These are phyloP conservation scores for Trachelus iudaicus DNA, from an alignment of 2,888 invertebrate genomes.

Conservation along the genomic window DNA sequence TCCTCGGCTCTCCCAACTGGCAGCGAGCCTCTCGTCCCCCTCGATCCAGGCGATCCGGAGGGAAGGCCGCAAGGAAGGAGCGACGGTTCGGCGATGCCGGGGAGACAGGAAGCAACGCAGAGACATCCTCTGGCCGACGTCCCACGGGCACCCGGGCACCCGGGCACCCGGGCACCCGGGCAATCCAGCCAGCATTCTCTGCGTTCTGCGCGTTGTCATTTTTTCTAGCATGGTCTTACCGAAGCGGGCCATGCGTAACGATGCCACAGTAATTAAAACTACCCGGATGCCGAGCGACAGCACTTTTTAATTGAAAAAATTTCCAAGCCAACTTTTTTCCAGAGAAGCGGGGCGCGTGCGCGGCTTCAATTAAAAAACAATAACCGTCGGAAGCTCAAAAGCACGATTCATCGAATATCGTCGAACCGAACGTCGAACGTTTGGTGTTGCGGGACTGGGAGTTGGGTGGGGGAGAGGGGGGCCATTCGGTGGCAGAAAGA, in stretches of 20 bases:
- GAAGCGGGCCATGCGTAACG: constrained; percentile 54
- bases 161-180: neutral
- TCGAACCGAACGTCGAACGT: constrained; percentile 12
- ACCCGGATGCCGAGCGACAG: constrained; percentile 39
- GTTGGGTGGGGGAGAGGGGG: neutral
- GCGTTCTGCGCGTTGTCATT: constrained; percentile 27
- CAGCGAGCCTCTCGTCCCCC: too few relatives aligned
- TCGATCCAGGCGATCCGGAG: too few relatives aligned
- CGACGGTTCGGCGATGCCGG: too few relatives aligned
- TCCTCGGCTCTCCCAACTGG: neutral
- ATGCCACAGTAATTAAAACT: constrained; percentile 62
- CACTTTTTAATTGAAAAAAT: constrained; percentile 62
- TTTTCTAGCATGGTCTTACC: constrained; percentile 42
- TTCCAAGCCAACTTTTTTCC: constrained; percentile 53
- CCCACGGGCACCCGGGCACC: neutral
- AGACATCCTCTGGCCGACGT: neutral
- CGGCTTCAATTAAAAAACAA: constrained; percentile 53
- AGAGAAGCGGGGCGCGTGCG: constrained; percentile 17
- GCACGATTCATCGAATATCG: constrained; percentile 36
- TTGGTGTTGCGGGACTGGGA: neutral
- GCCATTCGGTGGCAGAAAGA: too few relatives aligned
- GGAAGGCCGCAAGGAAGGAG: too few relatives aligned
- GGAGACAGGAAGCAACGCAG: too few relatives aligned
- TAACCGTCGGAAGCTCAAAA: constrained; percentile 32
- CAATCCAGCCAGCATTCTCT: neutral